These are phyloP conservation scores for Grus americana DNA, from an alignment of 2,113 vertebrate species.

Conservation along the genomic window DNA sequence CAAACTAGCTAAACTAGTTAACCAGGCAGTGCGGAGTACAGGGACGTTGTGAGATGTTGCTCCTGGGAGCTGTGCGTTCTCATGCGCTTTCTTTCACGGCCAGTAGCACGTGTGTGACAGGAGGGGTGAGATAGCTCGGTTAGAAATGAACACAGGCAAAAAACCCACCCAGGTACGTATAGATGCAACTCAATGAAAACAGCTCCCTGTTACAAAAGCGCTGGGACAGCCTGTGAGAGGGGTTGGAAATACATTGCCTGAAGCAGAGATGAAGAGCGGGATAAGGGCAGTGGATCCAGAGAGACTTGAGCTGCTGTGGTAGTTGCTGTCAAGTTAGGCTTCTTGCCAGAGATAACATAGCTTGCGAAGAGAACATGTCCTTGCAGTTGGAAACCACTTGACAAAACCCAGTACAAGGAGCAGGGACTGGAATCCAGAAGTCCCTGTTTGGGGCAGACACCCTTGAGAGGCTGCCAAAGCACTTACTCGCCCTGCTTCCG, in stretches of 20 bases:
- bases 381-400: background rate
- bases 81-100: background rate
- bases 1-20: background rate
- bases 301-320: background rate
- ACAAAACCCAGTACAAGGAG: background rate
- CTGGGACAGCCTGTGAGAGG: background rate
- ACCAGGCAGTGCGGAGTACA: background rate
- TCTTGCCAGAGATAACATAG: background rate
- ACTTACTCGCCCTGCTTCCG: background rate
- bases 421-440: background rate
- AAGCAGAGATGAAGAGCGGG: background rate
- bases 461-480: background rate
- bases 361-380: background rate
- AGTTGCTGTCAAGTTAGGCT: background rate
- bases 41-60: background rate
- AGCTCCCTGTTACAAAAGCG: background rate
- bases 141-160: background rate
- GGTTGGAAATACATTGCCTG: background rate
- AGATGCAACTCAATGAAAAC: background rate
- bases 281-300: background rate
- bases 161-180: background rate
- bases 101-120: background rate
- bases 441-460: background rate
- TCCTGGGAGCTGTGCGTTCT: background rate
- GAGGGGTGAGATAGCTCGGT: background rate